A percentile compares a stretch with the other conserved stretches of the same genome.
Evolutionary conservation across 2,888 invertebrate species (phyloP).

Genomic region (Drosophila mimica): DNA sequence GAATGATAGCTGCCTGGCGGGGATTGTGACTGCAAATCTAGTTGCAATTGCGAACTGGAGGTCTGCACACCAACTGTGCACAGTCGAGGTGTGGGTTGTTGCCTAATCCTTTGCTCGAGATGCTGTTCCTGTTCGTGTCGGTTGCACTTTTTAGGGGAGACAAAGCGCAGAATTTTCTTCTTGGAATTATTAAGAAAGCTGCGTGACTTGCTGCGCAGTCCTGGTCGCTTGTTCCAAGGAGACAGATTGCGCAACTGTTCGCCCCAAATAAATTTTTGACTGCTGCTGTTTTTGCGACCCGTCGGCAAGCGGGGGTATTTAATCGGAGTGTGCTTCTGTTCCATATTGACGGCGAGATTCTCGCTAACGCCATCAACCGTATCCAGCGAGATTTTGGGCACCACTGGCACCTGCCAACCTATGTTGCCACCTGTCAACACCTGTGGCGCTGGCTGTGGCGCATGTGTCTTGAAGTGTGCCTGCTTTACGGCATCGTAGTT

Average conservation of each 20-base stretch:
- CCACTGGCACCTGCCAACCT: conserved; percentile 78
- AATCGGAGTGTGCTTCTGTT: conserved; percentile 82
- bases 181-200: conserved; percentile 80
- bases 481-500: conserved; percentile 67
- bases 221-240: conserved; percentile 74
- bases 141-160: conserved; percentile 80
- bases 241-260: conserved; percentile 80
- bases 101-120: neutral
- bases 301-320: conserved; percentile 63
- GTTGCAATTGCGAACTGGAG: conserved; percentile 50
- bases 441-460: conserved; percentile 75
- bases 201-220: conserved; percentile 62
- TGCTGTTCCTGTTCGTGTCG: conserved; percentile 22
- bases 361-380: conserved; percentile 82
- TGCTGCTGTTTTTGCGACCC: conserved; percentile 38
- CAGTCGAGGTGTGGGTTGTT: conserved; percentile 28
- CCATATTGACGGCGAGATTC: conserved; percentile 82
- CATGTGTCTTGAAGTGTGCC: conserved; percentile 59
- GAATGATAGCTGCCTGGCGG: conserved; percentile 84
- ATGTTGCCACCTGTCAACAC: conserved; percentile 34
- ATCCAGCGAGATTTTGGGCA: conserved; percentile 79
- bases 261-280: conserved; percentile 76
- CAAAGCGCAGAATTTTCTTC: conserved; percentile 81
- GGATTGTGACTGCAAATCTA: conserved; percentile 74
- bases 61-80: conserved; percentile 82